Evolutionary conservation across 2,888 invertebrate genomes (phyloP), one percentile per base, ranked within the genome.

Genomic region (Machimus rusticus): DNA sequence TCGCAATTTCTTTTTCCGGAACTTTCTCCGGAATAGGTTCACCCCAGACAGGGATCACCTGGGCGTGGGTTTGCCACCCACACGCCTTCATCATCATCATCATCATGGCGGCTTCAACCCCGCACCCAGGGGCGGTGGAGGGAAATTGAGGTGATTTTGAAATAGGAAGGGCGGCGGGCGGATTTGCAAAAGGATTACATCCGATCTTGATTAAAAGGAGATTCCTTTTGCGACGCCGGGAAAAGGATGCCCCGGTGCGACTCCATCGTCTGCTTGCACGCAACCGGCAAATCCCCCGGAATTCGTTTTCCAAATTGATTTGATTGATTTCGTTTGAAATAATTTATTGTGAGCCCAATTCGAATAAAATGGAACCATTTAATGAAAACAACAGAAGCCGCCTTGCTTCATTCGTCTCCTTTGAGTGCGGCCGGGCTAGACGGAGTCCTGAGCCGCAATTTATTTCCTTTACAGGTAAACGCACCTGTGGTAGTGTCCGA

Each of bases 301-400:
- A 77, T 86, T 86, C 77, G 77, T 76, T 78, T 37, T 57, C 77
- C 23, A 39, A 78, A 86, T 78, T 86, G 77, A 78, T 77, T 77
- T 78, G 78, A 86, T 86, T 86, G 86, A 86, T 86, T 86, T 86
- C 77, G 51, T 86, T 76, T 51, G 57, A 87, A 87, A 66, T 86
- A 87, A 81, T 74, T 87, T 81, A 81, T 87, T 81, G 76, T 84
- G 34, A 34, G 74, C 57, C 84, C 84, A 84, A 84, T 66, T 66
- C 84, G 74, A 39, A 84, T 19, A 57, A 74, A 84, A 37, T 84
- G 39, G 74, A 57, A 74, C 74, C 34, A 84, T 84, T 84, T 84
- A 84, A 84, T 74, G 84, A 66, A 74, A 84, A 84, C 84, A 84
- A 84, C 84, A 51, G 55, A 37, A 28, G 66, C 66, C 66, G 23